These are phyloP conservation scores for Dromius quadrimaculatus DNA, from an alignment of 2,888 invertebrate genomes.

Conservation along the genomic window DNA sequence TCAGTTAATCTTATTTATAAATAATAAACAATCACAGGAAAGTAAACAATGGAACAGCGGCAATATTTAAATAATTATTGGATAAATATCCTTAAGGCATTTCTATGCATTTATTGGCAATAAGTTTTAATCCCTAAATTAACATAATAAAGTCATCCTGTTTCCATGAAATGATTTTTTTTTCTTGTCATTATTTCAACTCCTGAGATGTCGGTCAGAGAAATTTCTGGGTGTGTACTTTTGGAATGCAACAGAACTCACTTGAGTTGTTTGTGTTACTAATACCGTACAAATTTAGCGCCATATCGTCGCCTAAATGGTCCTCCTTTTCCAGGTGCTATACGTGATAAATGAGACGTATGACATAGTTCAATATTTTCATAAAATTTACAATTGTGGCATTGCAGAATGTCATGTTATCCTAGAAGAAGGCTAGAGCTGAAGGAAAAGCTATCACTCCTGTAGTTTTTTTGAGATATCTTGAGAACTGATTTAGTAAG, in stretches of 20 bases:
- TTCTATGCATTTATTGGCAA: too few relatives aligned
- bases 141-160: not conserved
- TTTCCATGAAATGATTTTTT: not conserved
- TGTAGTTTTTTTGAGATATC: too few relatives aligned
- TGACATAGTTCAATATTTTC: too few relatives aligned
- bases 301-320: conserved; percentile 8
- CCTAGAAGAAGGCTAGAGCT: too few relatives aligned
- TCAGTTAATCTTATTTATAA: conserved; percentile 17
- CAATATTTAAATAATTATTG: too few relatives aligned
- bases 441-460: too few relatives aligned
- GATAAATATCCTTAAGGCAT: too few relatives aligned
- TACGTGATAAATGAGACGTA: not conserved
- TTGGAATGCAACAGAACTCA: conserved; percentile 33
- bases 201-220: not conserved
- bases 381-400: too few relatives aligned
- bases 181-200: not conserved
- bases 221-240: conserved; percentile 39
- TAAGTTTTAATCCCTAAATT: too few relatives aligned
- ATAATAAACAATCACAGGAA: conserved; percentile 13
- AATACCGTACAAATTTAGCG: conserved; percentile 42
- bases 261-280: conserved; percentile 18
- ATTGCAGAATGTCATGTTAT: too few relatives aligned
- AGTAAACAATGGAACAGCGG: too few relatives aligned
- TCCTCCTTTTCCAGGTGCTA: not conserved
- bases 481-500: too few relatives aligned